Conservation (phyloP, 2,797 vertebrate genomes). For the Balearica regulorum region DNA sequence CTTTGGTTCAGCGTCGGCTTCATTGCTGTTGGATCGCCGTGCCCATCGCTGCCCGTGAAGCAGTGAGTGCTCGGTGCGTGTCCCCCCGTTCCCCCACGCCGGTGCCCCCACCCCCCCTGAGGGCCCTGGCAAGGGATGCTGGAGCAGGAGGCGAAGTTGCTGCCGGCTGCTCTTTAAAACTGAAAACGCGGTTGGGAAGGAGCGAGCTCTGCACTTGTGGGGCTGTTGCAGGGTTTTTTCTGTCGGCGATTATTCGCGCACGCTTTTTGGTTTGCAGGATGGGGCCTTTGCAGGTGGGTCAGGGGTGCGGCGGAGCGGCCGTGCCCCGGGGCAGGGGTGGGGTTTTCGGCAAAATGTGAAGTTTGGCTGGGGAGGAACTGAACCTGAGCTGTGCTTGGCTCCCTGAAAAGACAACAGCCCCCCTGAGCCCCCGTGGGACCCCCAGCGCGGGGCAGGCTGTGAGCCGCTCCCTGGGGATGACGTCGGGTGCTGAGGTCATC, state of each 20-base stretch:
- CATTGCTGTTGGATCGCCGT: not conserved
- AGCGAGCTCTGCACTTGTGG: not conserved
- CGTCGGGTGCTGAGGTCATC: not conserved
- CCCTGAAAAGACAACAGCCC: accelerated
- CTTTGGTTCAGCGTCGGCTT: not conserved
- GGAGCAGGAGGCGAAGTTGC: accelerated
- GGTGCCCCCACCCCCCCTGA: not conserved
- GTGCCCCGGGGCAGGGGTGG: accelerated
- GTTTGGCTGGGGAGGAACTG: not conserved
- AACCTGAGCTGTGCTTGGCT: not conserved
- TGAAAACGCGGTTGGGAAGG: not conserved
- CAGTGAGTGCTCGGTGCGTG: accelerated
- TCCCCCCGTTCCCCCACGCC: accelerated
- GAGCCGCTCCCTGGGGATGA: not conserved
- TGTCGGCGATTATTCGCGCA: not conserved
- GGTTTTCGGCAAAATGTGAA: not conserved
- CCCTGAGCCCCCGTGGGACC: accelerated
- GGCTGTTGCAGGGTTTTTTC: not conserved
- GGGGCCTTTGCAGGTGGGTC: not conserved
- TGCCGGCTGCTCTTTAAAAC: not conserved
- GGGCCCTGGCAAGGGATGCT: not conserved
- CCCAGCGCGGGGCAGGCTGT: not conserved
- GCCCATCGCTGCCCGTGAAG: accelerated
- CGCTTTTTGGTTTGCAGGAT: not conserved
- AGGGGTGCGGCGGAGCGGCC: not conserved